Base-by-base conservation (phyloP, 2,888 invertebrate species). In the Hemistola chrysoprasaria region DNA sequence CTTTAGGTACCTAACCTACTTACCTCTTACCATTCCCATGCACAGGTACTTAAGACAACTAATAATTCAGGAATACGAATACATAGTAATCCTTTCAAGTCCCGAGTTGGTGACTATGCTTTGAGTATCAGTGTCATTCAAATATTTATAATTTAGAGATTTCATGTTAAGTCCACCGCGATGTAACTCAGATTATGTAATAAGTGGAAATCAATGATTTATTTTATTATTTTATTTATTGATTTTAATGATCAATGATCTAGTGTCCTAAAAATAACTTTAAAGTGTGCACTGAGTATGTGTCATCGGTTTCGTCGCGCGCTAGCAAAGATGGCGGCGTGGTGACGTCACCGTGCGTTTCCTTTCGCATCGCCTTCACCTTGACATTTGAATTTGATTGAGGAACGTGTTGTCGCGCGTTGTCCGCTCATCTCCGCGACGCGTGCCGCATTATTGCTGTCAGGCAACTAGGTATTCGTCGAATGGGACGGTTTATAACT, bases 381-480 rank as follows among this genome's bases (percentile, higher is more conserved):
- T 85, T 87, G 84, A 84, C 85, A 85, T 84, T 83, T 78, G 70
- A 72, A 74, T 81, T 78, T 79, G 83, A 79, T 78, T 77, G 69
- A 76, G 65, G 73, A 72, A 75, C 82, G 78, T 76, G 81, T 78
- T 69, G 71, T 63, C 55, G 61, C 63, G 64, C 70, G 65, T 55
- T 66, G 68, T 51, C 58, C 71, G 70, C 70, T 70, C 71, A 65
- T 68, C 71, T 66, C n/a, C n/a, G 64, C 60, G 65, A 66, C 69
- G 62, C 62, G 63, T 48, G 56, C 62, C 65, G 68, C 66, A 72
- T 71, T 65, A 71, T 68, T 66, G 60, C 50, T 16, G 16, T n/a
- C n/a, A n/a, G n/a, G n/a, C n/a, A n/a, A n/a, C n/a, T n/a, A 24
- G 43, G 35, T 48, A 44, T 46, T 41, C 43, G 41, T 25, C 16